These are phyloP conservation scores for Chymomyza amoena DNA, from an alignment of 2,888 invertebrate species.

Conservation along the genomic window DNA sequence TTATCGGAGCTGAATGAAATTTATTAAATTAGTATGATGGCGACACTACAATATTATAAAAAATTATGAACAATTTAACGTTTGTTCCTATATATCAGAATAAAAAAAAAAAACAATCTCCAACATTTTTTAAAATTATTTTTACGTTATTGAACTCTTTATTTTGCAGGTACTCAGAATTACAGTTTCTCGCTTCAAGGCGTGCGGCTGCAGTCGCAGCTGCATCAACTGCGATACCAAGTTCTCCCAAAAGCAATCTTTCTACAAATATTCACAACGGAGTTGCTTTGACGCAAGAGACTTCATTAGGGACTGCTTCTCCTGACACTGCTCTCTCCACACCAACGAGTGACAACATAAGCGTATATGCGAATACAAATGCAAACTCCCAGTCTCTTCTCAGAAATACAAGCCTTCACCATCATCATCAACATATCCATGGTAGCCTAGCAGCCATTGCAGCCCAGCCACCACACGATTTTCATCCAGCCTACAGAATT, in stretches of 20 bases:
- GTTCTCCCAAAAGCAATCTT: conserved; percentile 43
- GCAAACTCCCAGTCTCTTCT: conserved; percentile 18
- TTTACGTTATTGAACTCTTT: neutral
- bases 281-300: conserved; percentile 12
- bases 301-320: conserved; percentile 19
- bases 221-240: conserved; percentile 78
- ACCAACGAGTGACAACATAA: conserved; percentile 13
- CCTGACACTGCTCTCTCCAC: conserved; percentile 20
- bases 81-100: neutral
- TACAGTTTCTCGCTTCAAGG: conserved; percentile 79
- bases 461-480: conserved; percentile 81
- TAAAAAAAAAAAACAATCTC: neutral
- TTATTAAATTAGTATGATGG: too few relatives aligned
- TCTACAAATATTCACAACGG: conserved; percentile 60
- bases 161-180: conserved; percentile 75
- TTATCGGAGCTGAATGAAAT: too few relatives aligned
- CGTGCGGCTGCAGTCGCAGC: conserved; percentile 79
- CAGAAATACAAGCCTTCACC: conserved; percentile 44
- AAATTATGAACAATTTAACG: too few relatives aligned
- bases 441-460: conserved; percentile 78
- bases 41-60: too few relatives aligned
- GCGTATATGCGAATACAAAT: neutral
- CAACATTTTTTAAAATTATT: neutral
- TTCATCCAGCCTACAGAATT: conserved; percentile 86
- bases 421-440: conserved; percentile 45